Evolutionary conservation across 2,888 invertebrate species (phyloP).

Genomic region (Zygothrica quintamaculata): DNA sequence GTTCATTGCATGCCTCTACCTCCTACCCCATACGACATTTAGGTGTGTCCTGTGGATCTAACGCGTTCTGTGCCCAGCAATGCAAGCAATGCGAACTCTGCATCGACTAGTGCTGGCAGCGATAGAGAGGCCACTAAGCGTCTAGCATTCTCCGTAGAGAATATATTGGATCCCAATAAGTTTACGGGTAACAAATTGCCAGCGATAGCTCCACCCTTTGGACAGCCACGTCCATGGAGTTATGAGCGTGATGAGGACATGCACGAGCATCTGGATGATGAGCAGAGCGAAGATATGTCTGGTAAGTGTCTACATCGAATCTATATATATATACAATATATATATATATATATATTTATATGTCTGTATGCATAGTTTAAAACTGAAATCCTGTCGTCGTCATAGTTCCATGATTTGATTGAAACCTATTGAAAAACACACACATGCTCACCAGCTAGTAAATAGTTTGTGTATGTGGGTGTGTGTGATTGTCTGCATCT

Average conservation of each 20-base stretch:
- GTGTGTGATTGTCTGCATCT: background rate
- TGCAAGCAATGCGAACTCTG: conserved; percentile 61
- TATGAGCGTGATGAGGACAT: conserved; percentile 84
- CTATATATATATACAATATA: conserved; percentile 3
- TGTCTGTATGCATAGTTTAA: background rate
- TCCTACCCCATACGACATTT: too few species aligned
- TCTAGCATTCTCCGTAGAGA: conserved; percentile 95
- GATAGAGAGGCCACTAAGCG: conserved; percentile 85
- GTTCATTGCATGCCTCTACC: too few species aligned
- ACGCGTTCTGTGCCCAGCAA: conserved; percentile 82
- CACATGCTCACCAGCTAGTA: background rate
- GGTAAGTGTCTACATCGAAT: conserved; percentile 85
- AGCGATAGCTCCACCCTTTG: conserved; percentile 60
- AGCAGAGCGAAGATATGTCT: conserved; percentile 85
- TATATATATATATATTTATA: too few species aligned
- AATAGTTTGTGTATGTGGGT: background rate
- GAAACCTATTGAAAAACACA: conserved; percentile 21
- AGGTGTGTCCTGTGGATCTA: conserved; percentile 85
- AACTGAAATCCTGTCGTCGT: conserved; percentile 14
- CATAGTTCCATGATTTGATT: conserved; percentile 30
- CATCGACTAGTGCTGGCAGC: conserved; percentile 78
- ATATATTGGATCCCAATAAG: conserved; percentile 95
- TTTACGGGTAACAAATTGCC: conserved; percentile 89
- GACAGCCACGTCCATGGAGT: conserved; percentile 85
- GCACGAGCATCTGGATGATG: conserved; percentile 83